phyloP scores from a whole-genome alignment of 2,113 vertebrate species.

The Epinephelus cyanopodus region DNA sequence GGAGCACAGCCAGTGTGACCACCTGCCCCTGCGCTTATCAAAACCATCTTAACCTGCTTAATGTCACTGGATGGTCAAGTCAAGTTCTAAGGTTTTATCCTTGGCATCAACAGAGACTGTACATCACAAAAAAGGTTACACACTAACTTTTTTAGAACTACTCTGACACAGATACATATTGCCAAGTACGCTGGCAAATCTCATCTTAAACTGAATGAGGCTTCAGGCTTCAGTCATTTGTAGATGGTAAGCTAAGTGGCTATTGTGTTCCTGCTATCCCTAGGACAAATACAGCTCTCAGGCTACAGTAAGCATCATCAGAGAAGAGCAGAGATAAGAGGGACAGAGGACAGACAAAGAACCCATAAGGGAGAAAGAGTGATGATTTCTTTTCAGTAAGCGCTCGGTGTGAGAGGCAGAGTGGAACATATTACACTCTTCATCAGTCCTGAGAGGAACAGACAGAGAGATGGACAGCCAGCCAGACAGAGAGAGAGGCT shows the following conservation, averaged over 20 bases:
- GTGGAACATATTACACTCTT: constrained; percentile 47
- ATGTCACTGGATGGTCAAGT: not conserved
- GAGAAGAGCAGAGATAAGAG: constrained; percentile 37
- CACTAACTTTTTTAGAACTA: not conserved
- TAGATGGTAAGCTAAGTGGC: constrained; percentile 15
- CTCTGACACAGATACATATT: not conserved
- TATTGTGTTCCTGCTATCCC: constrained; percentile 16
- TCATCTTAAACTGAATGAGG: not conserved
- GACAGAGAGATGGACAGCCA: constrained; percentile 11
- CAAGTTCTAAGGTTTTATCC: not conserved
- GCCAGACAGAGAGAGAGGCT: constrained; percentile 12
- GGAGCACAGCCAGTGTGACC: not conserved
- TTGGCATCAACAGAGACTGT: not conserved
- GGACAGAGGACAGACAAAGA: constrained; percentile 44
- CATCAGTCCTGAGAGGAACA: not conserved
- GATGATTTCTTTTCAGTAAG: constrained; percentile 45
- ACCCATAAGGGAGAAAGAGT: constrained; percentile 17
- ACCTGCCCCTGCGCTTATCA: not conserved
- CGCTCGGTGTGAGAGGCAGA: constrained; percentile 37
- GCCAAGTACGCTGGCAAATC: not conserved
- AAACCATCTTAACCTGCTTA: constrained; percentile 1
- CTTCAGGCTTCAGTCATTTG: not conserved
- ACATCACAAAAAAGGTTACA: not conserved
- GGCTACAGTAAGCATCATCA: constrained; percentile 18
- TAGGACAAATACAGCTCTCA: constrained; percentile 18